Conservation (phyloP, 64 coral and sea anemone species). For the Porites australiensis region DNA sequence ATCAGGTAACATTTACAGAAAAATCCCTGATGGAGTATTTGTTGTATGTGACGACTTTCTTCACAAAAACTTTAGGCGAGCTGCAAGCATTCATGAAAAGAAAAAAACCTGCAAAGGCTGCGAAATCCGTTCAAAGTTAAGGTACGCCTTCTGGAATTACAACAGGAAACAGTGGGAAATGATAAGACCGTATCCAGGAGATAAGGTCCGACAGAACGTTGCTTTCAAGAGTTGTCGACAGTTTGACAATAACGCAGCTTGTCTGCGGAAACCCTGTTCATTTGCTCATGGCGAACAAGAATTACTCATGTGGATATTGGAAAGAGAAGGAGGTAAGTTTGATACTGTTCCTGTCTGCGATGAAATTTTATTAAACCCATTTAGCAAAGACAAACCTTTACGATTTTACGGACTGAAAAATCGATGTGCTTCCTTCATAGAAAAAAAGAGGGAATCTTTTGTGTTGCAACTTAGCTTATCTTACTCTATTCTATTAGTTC, state of each 20-base stretch:
- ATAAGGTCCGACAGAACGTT: background rate
- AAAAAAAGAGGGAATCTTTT: too few relatives aligned
- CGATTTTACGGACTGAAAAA: too few relatives aligned
- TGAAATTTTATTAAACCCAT: background rate
- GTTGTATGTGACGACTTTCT: slow-evolving; percentile 34
- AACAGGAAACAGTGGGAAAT: background rate
- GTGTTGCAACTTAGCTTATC: too few relatives aligned
- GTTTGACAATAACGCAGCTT: slow-evolving; percentile 10
- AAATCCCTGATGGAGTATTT: background rate
- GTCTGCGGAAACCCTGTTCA: slow-evolving; percentile 47
- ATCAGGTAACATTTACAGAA: background rate
- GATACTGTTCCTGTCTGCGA: background rate
- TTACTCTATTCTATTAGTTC: background rate
- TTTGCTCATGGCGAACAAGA: slow-evolving; percentile 79
- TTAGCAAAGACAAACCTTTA: too few relatives aligned
- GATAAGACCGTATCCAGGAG: slow-evolving; percentile 14
- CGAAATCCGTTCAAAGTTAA: slow-evolving; percentile 13
- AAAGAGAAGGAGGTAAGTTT: slow-evolving; percentile 48
- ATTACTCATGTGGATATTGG: slow-evolving; percentile 52
- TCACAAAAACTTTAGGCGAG: background rate
- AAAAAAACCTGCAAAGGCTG: slow-evolving; percentile 28
- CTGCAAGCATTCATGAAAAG: background rate
- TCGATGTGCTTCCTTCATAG: too few relatives aligned
- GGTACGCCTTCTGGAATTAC: slow-evolving; percentile 23
- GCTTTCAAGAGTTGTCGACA: slow-evolving; percentile 31